phyloP scores from a whole-genome alignment of 64 coral and sea anemone genomes.

The Actinia equina region DNA sequence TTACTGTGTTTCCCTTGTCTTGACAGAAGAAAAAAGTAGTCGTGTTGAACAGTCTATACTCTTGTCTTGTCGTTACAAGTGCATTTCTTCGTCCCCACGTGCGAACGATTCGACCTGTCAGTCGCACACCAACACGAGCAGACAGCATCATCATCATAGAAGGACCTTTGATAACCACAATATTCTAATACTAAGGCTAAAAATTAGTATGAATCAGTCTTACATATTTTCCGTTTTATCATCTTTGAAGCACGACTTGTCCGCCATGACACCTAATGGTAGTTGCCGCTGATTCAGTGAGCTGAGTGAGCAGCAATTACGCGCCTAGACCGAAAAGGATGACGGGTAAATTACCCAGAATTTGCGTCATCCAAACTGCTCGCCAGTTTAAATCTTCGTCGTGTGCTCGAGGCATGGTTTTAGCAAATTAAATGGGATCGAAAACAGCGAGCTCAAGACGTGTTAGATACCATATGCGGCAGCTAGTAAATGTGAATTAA shows the following conservation, averaged over 20 bases:
- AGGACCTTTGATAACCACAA: not conserved
- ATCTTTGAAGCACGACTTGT: not conserved
- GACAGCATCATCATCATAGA: not conserved
- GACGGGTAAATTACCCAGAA: too few species aligned
- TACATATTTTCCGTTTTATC: not conserved
- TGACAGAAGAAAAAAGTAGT: not conserved
- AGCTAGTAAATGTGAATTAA: too few species aligned
- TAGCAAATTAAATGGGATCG: too few species aligned
- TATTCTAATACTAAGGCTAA: not conserved
- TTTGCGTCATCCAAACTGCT: too few species aligned
- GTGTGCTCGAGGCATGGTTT: too few species aligned
- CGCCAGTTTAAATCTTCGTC: too few species aligned
- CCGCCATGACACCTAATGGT: not conserved
- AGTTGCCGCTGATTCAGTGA: not conserved
- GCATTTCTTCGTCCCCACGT: not conserved
- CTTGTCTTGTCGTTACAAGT: not conserved
- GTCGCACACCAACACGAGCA: not conserved
- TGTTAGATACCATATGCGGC: too few species aligned
- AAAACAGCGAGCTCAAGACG: too few species aligned
- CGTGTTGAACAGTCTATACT: not conserved
- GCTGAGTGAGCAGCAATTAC: too few species aligned
- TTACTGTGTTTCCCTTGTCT: not conserved
- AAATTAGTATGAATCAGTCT: not conserved
- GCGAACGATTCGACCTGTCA: not conserved
- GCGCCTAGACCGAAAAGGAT: too few species aligned